A percentile compares a stretch with the other conserved stretches of the same genome.
Evolutionary conservation across 2,113 vertebrate species (phyloP).

Genomic region (Phrynosoma platyrhinos): DNA sequence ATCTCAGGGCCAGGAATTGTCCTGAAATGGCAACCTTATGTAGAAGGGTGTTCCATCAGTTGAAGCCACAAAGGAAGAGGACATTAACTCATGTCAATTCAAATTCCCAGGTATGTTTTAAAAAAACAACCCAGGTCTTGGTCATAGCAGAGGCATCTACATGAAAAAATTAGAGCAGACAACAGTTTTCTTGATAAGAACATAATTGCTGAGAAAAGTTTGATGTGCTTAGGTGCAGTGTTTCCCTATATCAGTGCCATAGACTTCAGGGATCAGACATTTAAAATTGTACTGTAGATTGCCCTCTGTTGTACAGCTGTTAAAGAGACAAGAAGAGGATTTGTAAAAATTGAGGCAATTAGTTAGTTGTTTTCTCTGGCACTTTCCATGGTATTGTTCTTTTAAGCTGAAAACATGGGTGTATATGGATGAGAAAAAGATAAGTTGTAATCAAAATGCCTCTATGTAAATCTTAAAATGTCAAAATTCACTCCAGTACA

Average conservation of each 20-base stretch:
- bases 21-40: too few relatives aligned
- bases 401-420: background rate
- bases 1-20: too few relatives aligned
- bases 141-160: too few relatives aligned
- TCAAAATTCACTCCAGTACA: constrained; percentile 7
- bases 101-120: background rate
- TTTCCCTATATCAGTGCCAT: background rate
- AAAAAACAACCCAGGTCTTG: too few relatives aligned
- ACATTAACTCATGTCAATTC: background rate
- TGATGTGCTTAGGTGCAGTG: too few relatives aligned
- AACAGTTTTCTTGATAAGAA: too few relatives aligned
- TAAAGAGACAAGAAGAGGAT: background rate
- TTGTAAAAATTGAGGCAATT: background rate
- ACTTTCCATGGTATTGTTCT: background rate
- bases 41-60: background rate
- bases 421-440: background rate
- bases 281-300: too few relatives aligned
- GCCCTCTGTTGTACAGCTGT: background rate
- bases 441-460: constrained; percentile 8
- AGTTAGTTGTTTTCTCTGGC: background rate
- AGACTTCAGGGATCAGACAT: background rate
- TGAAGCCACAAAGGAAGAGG: background rate
- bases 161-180: too few relatives aligned
- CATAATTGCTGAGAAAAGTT: too few relatives aligned
- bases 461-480: background rate